Evolutionary conservation across 2,797 vertebrate species (phyloP), one percentile per base, ranked within the genome.

Genomic region (Pteropus rufus): DNA sequence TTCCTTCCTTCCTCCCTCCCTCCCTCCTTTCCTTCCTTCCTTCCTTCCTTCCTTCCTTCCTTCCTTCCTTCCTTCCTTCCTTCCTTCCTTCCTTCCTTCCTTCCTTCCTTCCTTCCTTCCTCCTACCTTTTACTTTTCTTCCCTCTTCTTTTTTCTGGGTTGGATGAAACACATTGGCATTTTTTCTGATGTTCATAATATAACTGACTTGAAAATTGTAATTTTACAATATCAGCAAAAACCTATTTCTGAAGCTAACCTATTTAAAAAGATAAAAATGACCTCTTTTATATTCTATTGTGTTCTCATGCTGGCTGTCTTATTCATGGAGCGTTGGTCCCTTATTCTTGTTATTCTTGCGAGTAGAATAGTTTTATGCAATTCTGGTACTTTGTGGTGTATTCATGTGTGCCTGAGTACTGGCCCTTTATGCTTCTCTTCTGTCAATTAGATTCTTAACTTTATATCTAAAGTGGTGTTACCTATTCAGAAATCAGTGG

Each of bases 401-500:
- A 70, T 29, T 73, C 77, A 67, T 67, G 29, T 73, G 46, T 91
- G 60, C 36, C 36, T 15, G 10, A 62, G 6, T 65, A 60, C 14
- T 84, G 52, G 44, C 16, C 12, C 29, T 86, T 88, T 15, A 73
- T 26, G 5, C 41, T 79, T 91, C 44, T 81, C 26, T 24, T 87
- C 34, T 69, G 26, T 75, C 83, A 93, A 80, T 91, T 97, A 86
- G 36, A 77, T 93, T 88, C 26, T 88, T 91, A 39, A 64, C 23
- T 67, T 87, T 62, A 11, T 56, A 62, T 62, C 36, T 60, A 85
- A 86, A 36, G 44, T 70, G n/a, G 2, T 82, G 67, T 70, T 86
- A 56, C 8, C 11, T 81, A 56, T 64, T n/a, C 3, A 76, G 21
- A 87, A 83, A 77, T 85, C 41, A 73, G 34, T 90, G 64, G 21